A percentile compares a stretch with the other conserved stretches of the same genome.
Evolutionary conservation across 2,888 invertebrate genomes (phyloP).

Genomic region (Coleophora flavipennella): DNA sequence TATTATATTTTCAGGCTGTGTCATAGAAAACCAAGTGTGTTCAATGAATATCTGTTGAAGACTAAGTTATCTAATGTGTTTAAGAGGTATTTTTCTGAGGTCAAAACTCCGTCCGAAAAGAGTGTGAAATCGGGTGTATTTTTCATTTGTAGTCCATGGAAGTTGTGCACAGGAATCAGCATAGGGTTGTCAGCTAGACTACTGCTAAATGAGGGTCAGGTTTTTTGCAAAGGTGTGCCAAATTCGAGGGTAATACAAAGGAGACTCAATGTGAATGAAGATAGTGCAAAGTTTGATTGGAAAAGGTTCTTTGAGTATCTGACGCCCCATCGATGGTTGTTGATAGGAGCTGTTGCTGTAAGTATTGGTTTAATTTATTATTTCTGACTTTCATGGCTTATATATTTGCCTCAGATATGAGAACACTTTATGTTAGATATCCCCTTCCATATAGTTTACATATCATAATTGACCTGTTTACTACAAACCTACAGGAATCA

Average conservation of each 20-base stretch:
- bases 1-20: not conserved
- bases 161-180: slow-evolving; percentile 57
- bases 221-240: slow-evolving; percentile 75
- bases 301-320: slow-evolving; percentile 79
- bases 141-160: slow-evolving; percentile 54
- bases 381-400: no score
- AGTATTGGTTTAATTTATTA: slow-evolving; percentile 55
- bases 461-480: no score
- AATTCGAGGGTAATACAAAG: slow-evolving; percentile 72
- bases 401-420: no score
- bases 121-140: slow-evolving; percentile 35
- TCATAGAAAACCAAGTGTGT: slow-evolving; percentile 9
- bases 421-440: no score
- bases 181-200: slow-evolving; percentile 48
- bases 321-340: slow-evolving; percentile 82
- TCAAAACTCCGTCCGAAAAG: slow-evolving; percentile 35
- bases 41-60: slow-evolving; percentile 40
- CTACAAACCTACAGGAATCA: no score
- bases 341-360: slow-evolving; percentile 85
- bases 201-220: slow-evolving; percentile 66
- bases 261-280: slow-evolving; percentile 55
- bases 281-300: slow-evolving; percentile 83
- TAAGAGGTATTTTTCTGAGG: slow-evolving; percentile 40
- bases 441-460: no score
- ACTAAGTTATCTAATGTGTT: slow-evolving; percentile 38